phyloP scores from a whole-genome alignment of 2,113 vertebrate species.

The Podarcis cretensis region DNA sequence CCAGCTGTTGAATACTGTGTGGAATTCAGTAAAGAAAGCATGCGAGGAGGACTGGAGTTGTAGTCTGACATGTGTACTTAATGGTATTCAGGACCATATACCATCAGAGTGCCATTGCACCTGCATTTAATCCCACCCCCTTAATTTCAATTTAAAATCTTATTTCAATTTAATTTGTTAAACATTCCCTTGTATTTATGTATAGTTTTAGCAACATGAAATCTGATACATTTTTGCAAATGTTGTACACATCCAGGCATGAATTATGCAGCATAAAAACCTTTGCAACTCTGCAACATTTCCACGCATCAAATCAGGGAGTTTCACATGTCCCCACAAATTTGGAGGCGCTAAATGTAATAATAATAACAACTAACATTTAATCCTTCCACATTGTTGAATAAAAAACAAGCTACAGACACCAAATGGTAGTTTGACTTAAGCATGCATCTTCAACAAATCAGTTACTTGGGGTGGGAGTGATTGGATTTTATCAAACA shows the following conservation, averaged over 20 bases:
- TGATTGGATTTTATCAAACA: too few species aligned
- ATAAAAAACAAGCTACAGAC: background rate
- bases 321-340: background rate
- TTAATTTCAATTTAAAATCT: background rate
- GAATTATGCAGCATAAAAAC: background rate
- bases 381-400: background rate
- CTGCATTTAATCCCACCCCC: background rate
- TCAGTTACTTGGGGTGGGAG: too few species aligned
- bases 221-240: background rate
- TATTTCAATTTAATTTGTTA: background rate
- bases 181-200: background rate
- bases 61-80: background rate
- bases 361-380: background rate
- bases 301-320: background rate
- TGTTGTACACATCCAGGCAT: background rate
- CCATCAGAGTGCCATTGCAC: background rate
- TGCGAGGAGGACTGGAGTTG: background rate
- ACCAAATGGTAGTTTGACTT: background rate
- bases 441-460: background rate
- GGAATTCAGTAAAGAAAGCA: background rate
- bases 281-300: background rate
- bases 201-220: background rate
- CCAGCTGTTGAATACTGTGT: background rate
- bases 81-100: slow-evolving; percentile 1
- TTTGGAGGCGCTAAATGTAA: background rate